Evolutionary conservation across 2,888 invertebrate species (phyloP).

Genomic region (Athalia circularis): DNA sequence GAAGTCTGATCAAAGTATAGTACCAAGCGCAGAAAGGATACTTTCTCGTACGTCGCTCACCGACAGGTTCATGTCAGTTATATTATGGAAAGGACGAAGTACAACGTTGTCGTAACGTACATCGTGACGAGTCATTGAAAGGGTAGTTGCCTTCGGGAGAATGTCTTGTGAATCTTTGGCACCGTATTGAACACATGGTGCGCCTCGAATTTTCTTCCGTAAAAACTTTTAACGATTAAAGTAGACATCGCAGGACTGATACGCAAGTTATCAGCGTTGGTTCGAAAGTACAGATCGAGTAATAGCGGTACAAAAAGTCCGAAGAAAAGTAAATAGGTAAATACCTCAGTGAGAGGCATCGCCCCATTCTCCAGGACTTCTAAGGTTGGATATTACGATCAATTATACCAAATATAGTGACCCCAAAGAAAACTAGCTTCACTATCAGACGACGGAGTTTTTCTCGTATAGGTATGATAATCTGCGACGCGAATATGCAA

Average conservation of each 20-base stretch:
- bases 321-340: too few relatives aligned
- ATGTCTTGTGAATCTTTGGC: constrained; percentile 19
- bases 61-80: constrained; percentile 43
- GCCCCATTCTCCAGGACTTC: too few relatives aligned
- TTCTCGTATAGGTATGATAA: too few relatives aligned
- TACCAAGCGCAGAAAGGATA: constrained; percentile 56
- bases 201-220: constrained; percentile 47
- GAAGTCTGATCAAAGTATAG: constrained; percentile 50
- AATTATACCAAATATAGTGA: too few relatives aligned
- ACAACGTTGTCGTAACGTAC: constrained; percentile 51
- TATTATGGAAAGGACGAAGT: constrained; percentile 50
- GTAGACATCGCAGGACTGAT: constrained; percentile 39
- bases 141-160: not conserved
- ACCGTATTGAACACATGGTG: constrained; percentile 43
- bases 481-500: too few relatives aligned
- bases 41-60: constrained; percentile 43
- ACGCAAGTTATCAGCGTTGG: constrained; percentile 41
- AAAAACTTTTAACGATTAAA: constrained; percentile 15
- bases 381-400: too few relatives aligned
- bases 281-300: constrained; percentile 35
- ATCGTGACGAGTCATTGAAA: constrained; percentile 31
- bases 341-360: constrained; percentile 10
- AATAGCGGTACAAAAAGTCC: too few relatives aligned
- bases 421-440: too few relatives aligned
- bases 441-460: too few relatives aligned